Conservation (phyloP, 92 coral and sea anemone species). For the Paragorgia papillata region DNA sequence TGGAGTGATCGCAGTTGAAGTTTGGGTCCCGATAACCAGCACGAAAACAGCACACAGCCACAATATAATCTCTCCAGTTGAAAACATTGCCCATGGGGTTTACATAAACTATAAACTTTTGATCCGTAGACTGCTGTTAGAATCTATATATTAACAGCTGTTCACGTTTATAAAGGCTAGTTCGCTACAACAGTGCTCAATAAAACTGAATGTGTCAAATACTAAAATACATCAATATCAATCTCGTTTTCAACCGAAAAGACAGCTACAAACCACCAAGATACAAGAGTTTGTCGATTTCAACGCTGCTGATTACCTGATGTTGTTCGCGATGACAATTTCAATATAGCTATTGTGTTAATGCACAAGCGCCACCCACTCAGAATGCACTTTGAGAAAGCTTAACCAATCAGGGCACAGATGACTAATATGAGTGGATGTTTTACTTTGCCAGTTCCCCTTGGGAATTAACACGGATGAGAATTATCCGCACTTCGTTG, state of each 20-base stretch:
- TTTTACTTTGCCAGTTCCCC: constrained; percentile 4
- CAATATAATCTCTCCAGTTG: neutral
- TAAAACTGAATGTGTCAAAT: neutral
- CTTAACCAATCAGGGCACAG: constrained; percentile 30
- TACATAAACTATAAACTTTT: constrained; percentile 15
- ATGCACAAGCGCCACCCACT: constrained; percentile 46
- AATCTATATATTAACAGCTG: constrained; percentile 5
- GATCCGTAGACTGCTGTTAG: neutral
- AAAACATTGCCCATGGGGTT: constrained; percentile 10
- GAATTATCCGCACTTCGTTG: constrained; percentile 9
- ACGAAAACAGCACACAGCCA: constrained; percentile 19
- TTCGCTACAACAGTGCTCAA: neutral
- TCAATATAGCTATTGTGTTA: constrained; percentile 37
- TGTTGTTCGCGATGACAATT: constrained; percentile 39
- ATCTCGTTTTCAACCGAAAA: neutral
- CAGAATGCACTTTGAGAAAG: constrained; percentile 13
- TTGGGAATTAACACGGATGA: too few species aligned
- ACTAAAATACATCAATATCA: too few species aligned
- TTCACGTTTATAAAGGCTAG: constrained; percentile 10
- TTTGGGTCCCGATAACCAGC: constrained; percentile 3
- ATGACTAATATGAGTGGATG: constrained; percentile 2
- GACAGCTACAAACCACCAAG: neutral
- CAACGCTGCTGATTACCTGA: constrained; percentile 33
- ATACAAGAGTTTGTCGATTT: constrained; percentile 2
- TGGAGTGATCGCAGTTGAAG: neutral